Base-by-base conservation (phyloP, 2,888 invertebrate species). In the Catotricha subobsoleta region DNA sequence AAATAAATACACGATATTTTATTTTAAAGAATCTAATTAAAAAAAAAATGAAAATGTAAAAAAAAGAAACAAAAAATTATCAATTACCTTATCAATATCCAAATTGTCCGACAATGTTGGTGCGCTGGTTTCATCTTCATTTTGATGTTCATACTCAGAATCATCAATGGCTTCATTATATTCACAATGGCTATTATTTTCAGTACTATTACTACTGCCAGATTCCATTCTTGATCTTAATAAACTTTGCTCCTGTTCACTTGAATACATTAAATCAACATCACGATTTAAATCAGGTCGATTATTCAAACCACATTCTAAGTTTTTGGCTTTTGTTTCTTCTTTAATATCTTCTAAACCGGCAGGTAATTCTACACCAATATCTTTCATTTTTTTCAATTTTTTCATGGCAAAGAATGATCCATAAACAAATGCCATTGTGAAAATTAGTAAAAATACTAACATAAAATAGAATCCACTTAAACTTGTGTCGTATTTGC, bases 231-330 rank as follows among this genome's bases (percentile, higher is more conserved):
- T 30, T 9, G 13, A 28, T 31, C 39, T n/a, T 15, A 39, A 16
- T 21, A 40, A 15, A 13, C 25, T 13, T 16, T 40, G 15, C 23
- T 40, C 31, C 18, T 40, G 33, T 42, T 52, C 52, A 38, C 48
- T 51, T 25, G 48, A 48, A 30, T 38, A 48, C 15, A 49, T 41
- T 2, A 48, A 48, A 23, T 52, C 50, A 30, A 49, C 47, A 23
- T 49, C 49, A 9, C 48, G 48, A 21, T 16, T 42, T 12, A 43
- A 41, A 16, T 46, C 44, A 16, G 45, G 42, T 8, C 30, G 28
- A 18, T 20, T 10, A 35, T n/a, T 33, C 9, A 40, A 33, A 2
- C 23, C 30, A 25, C 23, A 30, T 2, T 40, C 40, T 10, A 40
- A 23, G 15, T 31, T 18, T 29, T 41, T 41, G 2, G 28, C 13